These are phyloP conservation scores for Eilema griseolum DNA, from an alignment of 2,888 invertebrate genomes.

Conservation along the genomic window DNA sequence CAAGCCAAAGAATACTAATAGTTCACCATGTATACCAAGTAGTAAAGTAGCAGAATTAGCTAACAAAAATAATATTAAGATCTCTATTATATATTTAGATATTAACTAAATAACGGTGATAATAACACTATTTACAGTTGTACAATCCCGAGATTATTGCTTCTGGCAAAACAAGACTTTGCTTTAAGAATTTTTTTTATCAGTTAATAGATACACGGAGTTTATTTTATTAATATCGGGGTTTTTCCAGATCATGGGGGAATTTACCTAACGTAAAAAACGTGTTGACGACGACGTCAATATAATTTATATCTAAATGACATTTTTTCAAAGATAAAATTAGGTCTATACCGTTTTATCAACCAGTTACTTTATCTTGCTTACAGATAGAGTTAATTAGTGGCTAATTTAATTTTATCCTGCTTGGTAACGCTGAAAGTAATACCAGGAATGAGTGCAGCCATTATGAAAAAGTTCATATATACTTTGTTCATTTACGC, in stretches of 20 bases:
- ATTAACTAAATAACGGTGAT: too few relatives aligned
- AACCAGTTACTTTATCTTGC: constrained; percentile 7
- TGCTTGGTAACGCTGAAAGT: not conserved
- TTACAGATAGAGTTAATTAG: not conserved
- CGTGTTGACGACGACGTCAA: not conserved
- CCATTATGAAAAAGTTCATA: not conserved
- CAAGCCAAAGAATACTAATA: too few relatives aligned
- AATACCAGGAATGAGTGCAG: not conserved
- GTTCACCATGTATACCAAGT: too few relatives aligned
- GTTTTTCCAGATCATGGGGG: not conserved
- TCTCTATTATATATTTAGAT: not conserved
- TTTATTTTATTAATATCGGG: not conserved
- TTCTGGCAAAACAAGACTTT: not conserved
- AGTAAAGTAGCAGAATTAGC: not conserved
- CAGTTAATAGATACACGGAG: not conserved
- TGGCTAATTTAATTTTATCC: not conserved
- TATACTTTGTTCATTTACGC: not conserved
- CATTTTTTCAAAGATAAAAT: not conserved
- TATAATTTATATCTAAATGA: not conserved
- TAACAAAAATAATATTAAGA: not conserved
- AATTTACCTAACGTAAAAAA: not conserved
- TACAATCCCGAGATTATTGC: not conserved
- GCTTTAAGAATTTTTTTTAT: not conserved
- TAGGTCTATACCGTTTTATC: not conserved
- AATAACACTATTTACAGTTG: too few relatives aligned